Evolutionary conservation across 2,888 invertebrate genomes (phyloP), one percentile per base, ranked within the genome.

Genomic region (Quadroppia sp.): DNA sequence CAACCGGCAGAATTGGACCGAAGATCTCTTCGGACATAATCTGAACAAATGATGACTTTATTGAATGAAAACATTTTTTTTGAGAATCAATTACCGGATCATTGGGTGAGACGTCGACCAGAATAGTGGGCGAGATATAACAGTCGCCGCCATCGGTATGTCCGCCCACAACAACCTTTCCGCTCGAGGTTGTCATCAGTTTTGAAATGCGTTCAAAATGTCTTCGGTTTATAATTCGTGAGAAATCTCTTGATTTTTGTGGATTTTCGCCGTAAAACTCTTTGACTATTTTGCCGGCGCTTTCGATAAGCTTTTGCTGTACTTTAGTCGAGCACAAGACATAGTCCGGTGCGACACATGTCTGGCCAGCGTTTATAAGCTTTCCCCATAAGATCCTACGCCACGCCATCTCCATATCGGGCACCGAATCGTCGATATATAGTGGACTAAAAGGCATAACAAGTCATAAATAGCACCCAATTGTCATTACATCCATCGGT

Each of bases 261-360:
- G 89, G 85, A 79, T 93, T 88, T 0, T 88, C 87, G 0, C 93
- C 92, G 80, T 79, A 79, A 84, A 85, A 84, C 80, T 78, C 83
- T 83, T 86, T 86, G 1, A 92, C 79, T 40, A 90, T 83, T 76
- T 86, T 86, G 81, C 87, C 88, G 2, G 89, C 87, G 73, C 86
- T 86, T 36, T 85, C 84, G 7, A 93, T 80, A 79, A 93, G 88
- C 78, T 87, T 86, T n/a, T 87, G 87, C 83, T 94, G 89, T 0
- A 91, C 85, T 80, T 89, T 88, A 79, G 88, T 88, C 17, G 89
- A 87, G 83, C 94, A 94, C 2, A 98, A 84, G 23, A 98, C 81
- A 81, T 96, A 98, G 84, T 98, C 98, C 0, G 97, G 96, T 0
- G 96, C 94, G 77, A 99, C 90, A 83, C 98, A 98, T 0, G 95